Evolutionary conservation across 2,888 invertebrate species (phyloP).

Genomic region (Nesidiocoris tenuis): DNA sequence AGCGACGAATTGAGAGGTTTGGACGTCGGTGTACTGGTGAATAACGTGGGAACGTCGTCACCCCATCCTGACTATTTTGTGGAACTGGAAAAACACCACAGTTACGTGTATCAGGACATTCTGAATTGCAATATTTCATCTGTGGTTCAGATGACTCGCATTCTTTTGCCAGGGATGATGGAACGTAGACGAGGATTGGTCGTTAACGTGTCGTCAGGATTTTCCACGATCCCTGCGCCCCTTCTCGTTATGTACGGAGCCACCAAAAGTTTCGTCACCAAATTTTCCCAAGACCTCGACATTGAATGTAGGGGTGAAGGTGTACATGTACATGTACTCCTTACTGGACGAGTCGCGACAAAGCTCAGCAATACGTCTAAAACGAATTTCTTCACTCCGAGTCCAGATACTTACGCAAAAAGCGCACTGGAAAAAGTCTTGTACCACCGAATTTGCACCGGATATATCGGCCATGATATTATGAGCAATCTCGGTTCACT

Average conservation of each 20-base stretch:
- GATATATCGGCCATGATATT: constrained; percentile 2
- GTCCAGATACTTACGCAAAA: background rate
- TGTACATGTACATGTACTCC: constrained; percentile 15
- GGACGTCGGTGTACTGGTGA: constrained; percentile 8
- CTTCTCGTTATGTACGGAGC: constrained; percentile 4
- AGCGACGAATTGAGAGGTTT: background rate
- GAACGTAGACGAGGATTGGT: background rate
- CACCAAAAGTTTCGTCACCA: constrained; percentile 19
- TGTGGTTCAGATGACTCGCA: background rate
- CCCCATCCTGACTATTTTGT: background rate
- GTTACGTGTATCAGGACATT: background rate
- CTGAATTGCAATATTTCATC: constrained; percentile 8
- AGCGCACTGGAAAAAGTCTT: constrained; percentile 1
- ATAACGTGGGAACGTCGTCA: constrained; percentile 5
- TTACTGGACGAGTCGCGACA: constrained; percentile 4
- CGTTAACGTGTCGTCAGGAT: constrained; percentile 13
- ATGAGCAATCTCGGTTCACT: no score
- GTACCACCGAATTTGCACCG: background rate
- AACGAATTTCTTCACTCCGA: background rate
- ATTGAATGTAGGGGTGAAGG: constrained; percentile 1
- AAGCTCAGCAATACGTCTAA: background rate
- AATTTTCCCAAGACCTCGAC: constrained; percentile 22
- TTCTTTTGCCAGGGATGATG: constrained; percentile 6
- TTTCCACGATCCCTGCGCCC: background rate
- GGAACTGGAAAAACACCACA: background rate